Conservation (phyloP, 1,140 invertebrate species). For the Daktulosphaira vitifoliae region DNA sequence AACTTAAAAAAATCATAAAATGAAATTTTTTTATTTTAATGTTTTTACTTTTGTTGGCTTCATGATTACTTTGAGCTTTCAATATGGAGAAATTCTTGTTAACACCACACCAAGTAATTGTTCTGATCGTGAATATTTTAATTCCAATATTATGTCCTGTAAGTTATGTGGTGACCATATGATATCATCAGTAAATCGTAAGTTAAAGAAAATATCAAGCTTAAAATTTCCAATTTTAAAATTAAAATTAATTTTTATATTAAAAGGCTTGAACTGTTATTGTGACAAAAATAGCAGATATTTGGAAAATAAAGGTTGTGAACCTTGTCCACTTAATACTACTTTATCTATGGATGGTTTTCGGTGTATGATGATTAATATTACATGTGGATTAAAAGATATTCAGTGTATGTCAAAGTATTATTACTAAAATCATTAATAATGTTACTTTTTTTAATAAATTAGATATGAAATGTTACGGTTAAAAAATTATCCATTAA, state of each 20-base stretch:
- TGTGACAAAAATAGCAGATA: conserved; percentile 13
- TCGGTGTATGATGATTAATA: not conserved
- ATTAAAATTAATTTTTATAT: not conserved
- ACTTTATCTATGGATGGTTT: conserved; percentile 1
- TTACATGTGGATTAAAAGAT: conserved; percentile 23
- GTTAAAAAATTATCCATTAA: too few species aligned
- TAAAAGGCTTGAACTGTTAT: conserved; percentile 10
- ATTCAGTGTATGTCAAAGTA: conserved; percentile 21
- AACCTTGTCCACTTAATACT: conserved; percentile 6
- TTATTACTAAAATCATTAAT: too few species aligned
- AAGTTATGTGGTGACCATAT: not conserved
- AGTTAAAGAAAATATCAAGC: not conserved
- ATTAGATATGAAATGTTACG: too few species aligned
- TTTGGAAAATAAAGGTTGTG: not conserved
- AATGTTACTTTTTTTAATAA: too few species aligned
- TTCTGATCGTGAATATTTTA: conserved; percentile 14
- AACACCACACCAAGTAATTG: conserved; percentile 6
- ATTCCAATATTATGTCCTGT: conserved; percentile 9
- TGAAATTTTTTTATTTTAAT: conserved; percentile 2
- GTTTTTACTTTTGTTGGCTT: not conserved
- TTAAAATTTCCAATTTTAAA: not conserved
- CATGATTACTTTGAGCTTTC: not conserved
- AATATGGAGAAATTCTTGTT: conserved; percentile 17
- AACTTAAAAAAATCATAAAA: not conserved
- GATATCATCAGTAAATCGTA: conserved; percentile 11